phyloP scores from a whole-genome alignment of 2,113 vertebrate genomes.

The Hydrolagus affinis region DNA sequence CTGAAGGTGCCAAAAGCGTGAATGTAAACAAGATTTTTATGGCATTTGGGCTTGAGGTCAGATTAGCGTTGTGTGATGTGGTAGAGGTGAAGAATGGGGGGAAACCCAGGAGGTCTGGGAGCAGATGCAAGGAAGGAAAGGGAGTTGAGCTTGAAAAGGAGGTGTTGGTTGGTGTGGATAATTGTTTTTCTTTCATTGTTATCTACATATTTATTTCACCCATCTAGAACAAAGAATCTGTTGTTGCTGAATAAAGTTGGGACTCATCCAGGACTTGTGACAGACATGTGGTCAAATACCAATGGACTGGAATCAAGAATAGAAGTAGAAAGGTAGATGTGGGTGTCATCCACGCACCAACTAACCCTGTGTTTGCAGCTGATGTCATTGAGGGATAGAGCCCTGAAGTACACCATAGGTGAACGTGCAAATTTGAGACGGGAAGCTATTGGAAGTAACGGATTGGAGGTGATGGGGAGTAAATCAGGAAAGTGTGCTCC shows the following conservation, averaged over 20 bases:
- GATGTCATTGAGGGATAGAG: background rate
- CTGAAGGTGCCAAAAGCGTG: background rate
- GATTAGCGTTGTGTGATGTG: background rate
- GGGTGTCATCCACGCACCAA: background rate
- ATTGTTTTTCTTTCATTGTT: too few relatives aligned
- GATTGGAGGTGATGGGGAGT: too few relatives aligned
- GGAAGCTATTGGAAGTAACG: too few relatives aligned
- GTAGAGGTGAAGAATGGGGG: background rate
- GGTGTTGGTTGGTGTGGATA: too few relatives aligned
- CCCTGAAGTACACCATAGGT: too few relatives aligned
- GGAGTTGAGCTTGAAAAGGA: too few relatives aligned
- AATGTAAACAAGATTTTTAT: background rate
- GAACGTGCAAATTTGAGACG: too few relatives aligned
- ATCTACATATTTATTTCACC: too few relatives aligned
- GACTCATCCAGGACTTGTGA: background rate
- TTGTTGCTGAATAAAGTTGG: background rate
- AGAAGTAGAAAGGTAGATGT: background rate
- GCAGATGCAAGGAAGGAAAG: background rate
- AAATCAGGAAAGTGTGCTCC: too few relatives aligned
- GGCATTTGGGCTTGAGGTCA: background rate
- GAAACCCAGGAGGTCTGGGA: background rate
- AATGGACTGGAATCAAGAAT: too few relatives aligned
- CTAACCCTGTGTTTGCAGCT: background rate
- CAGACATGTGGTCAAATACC: background rate
- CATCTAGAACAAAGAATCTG: too few relatives aligned